phyloP scores from a whole-genome alignment of 2,113 vertebrate species.

The Calypte anna region DNA sequence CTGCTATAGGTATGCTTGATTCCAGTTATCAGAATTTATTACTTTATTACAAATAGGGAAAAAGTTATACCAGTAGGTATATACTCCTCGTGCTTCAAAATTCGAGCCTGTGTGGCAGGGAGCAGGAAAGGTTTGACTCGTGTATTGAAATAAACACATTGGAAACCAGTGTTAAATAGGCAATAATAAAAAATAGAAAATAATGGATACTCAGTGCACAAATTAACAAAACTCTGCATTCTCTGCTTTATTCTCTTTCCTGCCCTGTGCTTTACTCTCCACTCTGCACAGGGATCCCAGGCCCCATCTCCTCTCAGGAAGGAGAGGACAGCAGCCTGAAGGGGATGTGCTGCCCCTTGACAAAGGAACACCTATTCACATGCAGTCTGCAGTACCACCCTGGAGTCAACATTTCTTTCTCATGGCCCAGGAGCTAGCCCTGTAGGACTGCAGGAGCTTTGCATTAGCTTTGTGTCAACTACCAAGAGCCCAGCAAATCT shows the following conservation, averaged over 20 bases:
- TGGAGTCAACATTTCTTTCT: neutral
- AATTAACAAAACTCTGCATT: neutral
- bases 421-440: fast-evolving
- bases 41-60: neutral
- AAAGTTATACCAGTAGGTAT: no score
- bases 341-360: neutral
- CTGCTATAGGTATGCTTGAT: neutral
- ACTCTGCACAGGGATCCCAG: neutral
- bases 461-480: neutral
- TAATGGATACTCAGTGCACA: neutral
- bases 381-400: neutral
- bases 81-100: neutral
- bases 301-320: neutral
- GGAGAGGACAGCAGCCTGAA: neutral
- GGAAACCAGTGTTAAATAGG: neutral
- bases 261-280: neutral
- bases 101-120: neutral
- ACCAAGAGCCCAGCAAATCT: neutral
- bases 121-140: neutral
- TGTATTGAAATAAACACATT: neutral
- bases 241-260: neutral
- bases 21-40: neutral
- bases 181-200: no score
- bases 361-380: fast-evolving
- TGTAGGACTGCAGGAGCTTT: neutral